A percentile compares a stretch with the other conserved stretches of the same genome.
These are phyloP conservation scores for Lemur catta DNA, from an alignment of 2,797 vertebrate genomes.

Conservation along the genomic window DNA sequence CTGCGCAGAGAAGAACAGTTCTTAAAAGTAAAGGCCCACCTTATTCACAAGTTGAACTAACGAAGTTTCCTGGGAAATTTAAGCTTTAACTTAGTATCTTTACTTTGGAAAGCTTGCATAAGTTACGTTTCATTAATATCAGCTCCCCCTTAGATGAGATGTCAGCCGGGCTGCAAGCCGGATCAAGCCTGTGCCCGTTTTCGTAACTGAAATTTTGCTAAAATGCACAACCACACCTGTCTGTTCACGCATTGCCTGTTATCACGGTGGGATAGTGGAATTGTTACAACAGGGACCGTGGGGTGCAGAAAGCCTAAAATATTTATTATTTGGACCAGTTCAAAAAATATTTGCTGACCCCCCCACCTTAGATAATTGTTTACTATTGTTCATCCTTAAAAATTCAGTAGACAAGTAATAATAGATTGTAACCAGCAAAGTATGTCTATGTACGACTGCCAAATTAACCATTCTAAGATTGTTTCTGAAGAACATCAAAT, in stretches of 20 bases:
- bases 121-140: background rate
- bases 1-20: background rate
- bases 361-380: background rate
- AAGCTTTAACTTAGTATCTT: background rate
- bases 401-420: background rate
- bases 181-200: background rate
- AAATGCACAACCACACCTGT: background rate
- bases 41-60: background rate
- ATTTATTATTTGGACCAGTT: background rate
- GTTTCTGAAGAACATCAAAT: background rate
- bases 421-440: background rate
- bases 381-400: background rate
- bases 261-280: background rate
- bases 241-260: background rate
- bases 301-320: background rate
- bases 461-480: background rate
- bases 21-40: background rate
- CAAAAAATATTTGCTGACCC: background rate
- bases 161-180: background rate
- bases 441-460: background rate
- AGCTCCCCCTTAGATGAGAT: background rate
- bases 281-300: background rate
- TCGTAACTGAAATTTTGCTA: background rate
- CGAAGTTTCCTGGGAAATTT: background rate
- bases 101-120: background rate